Conservation (phyloP, 2,888 invertebrate species). For the Acholoe squamosa region DNA sequence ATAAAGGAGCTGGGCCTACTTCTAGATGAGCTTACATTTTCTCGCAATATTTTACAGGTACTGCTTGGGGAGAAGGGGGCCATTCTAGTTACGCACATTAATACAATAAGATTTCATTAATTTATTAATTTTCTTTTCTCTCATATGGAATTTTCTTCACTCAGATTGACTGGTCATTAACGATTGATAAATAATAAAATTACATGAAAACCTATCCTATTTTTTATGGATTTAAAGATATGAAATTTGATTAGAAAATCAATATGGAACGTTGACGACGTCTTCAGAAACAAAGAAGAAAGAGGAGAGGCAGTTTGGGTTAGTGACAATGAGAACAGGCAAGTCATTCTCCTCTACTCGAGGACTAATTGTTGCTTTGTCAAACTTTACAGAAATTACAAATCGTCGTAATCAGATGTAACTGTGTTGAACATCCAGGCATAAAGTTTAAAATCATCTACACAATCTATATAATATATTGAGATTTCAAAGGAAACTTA, state of each 20-base stretch:
- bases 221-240: too few relatives aligned
- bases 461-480: not conserved
- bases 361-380: not conserved
- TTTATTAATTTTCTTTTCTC: too few relatives aligned
- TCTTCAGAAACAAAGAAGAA: conserved; percentile 24
- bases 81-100: too few relatives aligned
- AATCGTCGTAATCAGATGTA: not conserved
- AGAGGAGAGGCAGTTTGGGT: conserved; percentile 44
- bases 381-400: not conserved
- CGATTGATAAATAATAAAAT: too few relatives aligned
- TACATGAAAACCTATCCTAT: too few relatives aligned
- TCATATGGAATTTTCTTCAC: too few relatives aligned
- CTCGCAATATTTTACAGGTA: too few relatives aligned
- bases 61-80: too few relatives aligned
- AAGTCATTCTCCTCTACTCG: not conserved
- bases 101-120: too few relatives aligned
- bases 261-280: not conserved
- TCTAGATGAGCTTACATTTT: too few relatives aligned
- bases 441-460: not conserved
- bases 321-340: conserved; percentile 26
- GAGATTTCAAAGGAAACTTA: not conserved
- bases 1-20: too few relatives aligned
- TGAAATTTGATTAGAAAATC: not conserved
- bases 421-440: not conserved
- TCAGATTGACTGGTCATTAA: too few relatives aligned